phyloP scores from a whole-genome alignment of 2,888 invertebrate genomes.

The Agrochola lota region DNA sequence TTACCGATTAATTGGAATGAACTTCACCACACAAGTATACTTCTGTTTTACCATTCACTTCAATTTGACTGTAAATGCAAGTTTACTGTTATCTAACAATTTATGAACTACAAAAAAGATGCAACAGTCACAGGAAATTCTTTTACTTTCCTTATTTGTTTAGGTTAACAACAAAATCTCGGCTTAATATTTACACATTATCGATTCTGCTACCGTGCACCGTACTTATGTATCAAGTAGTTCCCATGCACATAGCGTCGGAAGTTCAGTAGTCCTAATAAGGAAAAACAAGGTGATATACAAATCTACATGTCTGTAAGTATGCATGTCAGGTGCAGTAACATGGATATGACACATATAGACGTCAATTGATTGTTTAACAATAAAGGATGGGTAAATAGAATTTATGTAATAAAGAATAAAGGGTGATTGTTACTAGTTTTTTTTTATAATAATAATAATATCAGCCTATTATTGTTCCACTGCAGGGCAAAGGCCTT shows the following conservation, averaged over 20 bases:
- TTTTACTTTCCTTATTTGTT: background rate
- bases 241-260: slow-evolving; percentile 49
- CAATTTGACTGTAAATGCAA: background rate
- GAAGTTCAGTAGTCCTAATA: slow-evolving; percentile 46
- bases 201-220: slow-evolving; percentile 22
- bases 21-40: background rate
- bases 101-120: background rate
- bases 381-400: slow-evolving; percentile 15
- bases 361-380: slow-evolving; percentile 21
- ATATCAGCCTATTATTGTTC: too few species aligned
- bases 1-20: background rate
- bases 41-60: background rate
- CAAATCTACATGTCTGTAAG: background rate
- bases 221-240: slow-evolving; percentile 36
- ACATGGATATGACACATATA: slow-evolving; percentile 37
- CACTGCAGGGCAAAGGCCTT: too few species aligned
- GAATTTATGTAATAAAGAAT: slow-evolving; percentile 9
- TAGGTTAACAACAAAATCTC: background rate
- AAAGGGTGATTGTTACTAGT: background rate
- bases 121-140: background rate
- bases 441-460: too few species aligned
- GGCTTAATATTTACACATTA: slow-evolving; percentile 17
- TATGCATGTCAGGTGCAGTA: slow-evolving; percentile 49
- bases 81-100: background rate
- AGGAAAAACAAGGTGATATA: slow-evolving; percentile 55